Evolutionary conservation across 2,797 vertebrate species (phyloP), one percentile per base, ranked within the genome.

Genomic region (Smutsia gigantea): DNA sequence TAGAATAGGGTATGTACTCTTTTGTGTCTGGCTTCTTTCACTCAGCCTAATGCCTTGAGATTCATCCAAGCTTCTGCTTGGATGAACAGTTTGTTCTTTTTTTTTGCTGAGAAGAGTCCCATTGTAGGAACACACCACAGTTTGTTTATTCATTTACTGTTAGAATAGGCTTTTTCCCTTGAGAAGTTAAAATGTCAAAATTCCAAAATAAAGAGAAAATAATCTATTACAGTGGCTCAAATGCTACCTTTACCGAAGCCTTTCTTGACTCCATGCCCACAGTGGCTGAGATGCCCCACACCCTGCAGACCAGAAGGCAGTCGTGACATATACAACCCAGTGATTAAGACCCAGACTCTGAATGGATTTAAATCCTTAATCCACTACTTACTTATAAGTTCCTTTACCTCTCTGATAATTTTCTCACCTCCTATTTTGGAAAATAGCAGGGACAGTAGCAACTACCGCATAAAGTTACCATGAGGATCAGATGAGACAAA

Each of bases 81-180:
- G 46, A 27, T 59, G 25, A 77, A 59, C 59, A 79, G 27, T 59
- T 82, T 82, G 34, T 72, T 63, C 68, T 37, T 82, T 91, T 86
- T 59, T 86, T 78, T 51, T 74, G 18, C 31, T 61, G 14, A 61
- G 29, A 93, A 83, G 14, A 86, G 78, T 66, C 61, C 49, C 42
- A 71, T 46, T 37, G 37, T 61, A 31, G 39, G 31, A 87, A 39
- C 71, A 81, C 6, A 69, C 3, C 46, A 71, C 18, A 72, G 29
- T 78, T 84, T 90, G 27, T 75, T 93, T 87, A 90, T n/a, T 23
- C 64, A 72, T 75, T 61, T 31, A 34, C 39, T 96, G 69, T 95
- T 46, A 78, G 69, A 92, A 87, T 57, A 63, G 8, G 18, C 23
- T 63, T 57, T 57, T 71, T 53, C 61, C 55, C 31, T 87, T 37